Percentiles rank a stretch among this genome's conserved stretches.
phyloP scores from a whole-genome alignment of 2,888 invertebrate genomes.

The Volucella inflata region DNA sequence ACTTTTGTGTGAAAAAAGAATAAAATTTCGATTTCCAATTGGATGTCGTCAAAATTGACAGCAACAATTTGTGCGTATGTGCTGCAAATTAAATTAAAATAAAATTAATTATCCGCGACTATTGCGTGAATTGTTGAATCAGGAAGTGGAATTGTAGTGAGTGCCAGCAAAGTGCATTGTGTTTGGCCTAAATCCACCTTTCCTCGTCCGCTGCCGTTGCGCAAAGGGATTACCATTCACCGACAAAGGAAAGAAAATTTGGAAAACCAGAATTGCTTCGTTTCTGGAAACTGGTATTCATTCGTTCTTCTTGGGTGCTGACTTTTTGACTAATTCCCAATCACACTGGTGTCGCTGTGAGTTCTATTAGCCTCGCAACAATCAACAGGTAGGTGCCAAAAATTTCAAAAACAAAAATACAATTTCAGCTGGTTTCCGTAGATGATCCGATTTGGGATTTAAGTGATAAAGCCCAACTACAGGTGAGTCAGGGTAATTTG shows the following conservation, averaged over 20 bases:
- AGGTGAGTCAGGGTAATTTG: background rate
- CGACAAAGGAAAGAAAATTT: slow-evolving; percentile 10
- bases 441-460: slow-evolving; percentile 36
- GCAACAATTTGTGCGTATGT: slow-evolving; percentile 22
- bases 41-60: slow-evolving; percentile 30
- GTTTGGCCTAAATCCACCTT: slow-evolving; percentile 18
- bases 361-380: slow-evolving; percentile 29
- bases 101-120: background rate
- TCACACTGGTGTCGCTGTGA: slow-evolving; percentile 7
- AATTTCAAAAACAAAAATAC: background rate
- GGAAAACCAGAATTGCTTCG: slow-evolving; percentile 18
- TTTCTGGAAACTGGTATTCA: too few species aligned
- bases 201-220: slow-evolving; percentile 61
- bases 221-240: slow-evolving; percentile 65
- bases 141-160: slow-evolving; percentile 32
- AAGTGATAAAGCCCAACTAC: background rate
- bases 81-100: slow-evolving; percentile 41
- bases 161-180: slow-evolving; percentile 21
- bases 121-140: slow-evolving; percentile 46
- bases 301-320: slow-evolving; percentile 24
- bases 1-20: too few species aligned
- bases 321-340: slow-evolving; percentile 23
- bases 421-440: slow-evolving; percentile 56
- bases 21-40: slow-evolving; percentile 20
- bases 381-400: slow-evolving; percentile 71